phyloP scores from a whole-genome alignment of 64 coral and sea anemone species.

The Actinia tenebrosa region DNA sequence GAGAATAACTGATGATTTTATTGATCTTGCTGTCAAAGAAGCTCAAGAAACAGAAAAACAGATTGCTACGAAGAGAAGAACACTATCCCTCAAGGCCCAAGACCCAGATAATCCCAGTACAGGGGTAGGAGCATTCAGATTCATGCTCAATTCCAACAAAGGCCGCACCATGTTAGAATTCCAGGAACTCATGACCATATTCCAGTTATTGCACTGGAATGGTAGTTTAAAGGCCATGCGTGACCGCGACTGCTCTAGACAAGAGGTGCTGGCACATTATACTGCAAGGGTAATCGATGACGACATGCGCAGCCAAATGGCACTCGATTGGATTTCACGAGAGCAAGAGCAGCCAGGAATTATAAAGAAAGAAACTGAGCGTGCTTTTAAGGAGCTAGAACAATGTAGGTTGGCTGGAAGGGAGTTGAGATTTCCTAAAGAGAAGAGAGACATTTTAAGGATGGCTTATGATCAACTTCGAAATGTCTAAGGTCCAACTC shows the following conservation, averaged over 20 bases:
- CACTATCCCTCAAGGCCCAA: conserved; percentile 44
- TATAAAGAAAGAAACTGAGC: conserved; percentile 67
- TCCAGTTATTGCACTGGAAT: conserved; percentile 91
- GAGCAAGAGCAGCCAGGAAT: conserved; percentile 85
- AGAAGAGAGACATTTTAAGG: conserved; percentile 84
- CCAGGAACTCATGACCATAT: conserved; percentile 96
- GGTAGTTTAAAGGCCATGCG: conserved; percentile 93
- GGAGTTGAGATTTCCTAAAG: conserved; percentile 88
- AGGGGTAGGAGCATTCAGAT: conserved; percentile 83
- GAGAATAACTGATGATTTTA: conserved; percentile 97
- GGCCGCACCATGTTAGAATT: conserved; percentile 87
- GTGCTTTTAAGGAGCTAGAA: conserved; percentile 73
- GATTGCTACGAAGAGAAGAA: conserved; percentile 50
- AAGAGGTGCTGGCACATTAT: conserved; percentile 87
- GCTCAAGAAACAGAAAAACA: conserved; percentile 66
- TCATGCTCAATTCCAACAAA: conserved; percentile 90
- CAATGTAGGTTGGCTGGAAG: conserved; percentile 74
- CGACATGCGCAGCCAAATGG: conserved; percentile 96
- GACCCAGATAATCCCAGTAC: conserved; percentile 61
- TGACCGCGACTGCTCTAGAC: conserved; percentile 83
- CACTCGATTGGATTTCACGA: conserved; percentile 87
- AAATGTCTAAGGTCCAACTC: conserved; percentile 35
- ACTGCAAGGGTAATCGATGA: conserved; percentile 74
- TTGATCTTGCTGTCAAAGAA: conserved; percentile 83
- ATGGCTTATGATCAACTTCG: conserved; percentile 84